A percentile compares a stretch with the other conserved stretches of the same genome.
Conservation (phyloP, 2,797 vertebrate genomes). For the Microtus agrestis region DNA sequence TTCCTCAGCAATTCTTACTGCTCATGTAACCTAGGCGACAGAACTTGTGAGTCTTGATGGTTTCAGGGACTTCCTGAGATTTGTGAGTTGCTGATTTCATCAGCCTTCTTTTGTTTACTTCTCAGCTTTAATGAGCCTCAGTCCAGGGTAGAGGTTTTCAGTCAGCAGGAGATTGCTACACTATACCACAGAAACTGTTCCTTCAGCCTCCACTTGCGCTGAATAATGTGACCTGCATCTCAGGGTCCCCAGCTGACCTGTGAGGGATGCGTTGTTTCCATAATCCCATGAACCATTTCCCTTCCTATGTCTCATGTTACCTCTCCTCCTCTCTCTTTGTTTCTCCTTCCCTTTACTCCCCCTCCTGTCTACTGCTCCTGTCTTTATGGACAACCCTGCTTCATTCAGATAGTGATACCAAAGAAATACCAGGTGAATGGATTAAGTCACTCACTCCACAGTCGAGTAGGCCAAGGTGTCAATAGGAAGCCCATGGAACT, state of each 20-base stretch:
- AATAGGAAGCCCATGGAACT: not conserved
- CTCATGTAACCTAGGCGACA: not conserved
- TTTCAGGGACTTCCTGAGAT: not conserved
- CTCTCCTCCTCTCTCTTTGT: not conserved
- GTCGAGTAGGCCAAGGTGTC: not conserved
- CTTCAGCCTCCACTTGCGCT: not conserved
- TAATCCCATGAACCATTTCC: not conserved
- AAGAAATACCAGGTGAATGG: not conserved
- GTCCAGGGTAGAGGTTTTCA: not conserved
- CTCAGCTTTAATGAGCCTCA: not conserved
- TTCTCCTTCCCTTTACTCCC: too few species aligned
- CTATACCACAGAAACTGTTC: not conserved
- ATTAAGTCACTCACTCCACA: not conserved
- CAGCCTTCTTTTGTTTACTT: not conserved
- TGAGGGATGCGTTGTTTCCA: not conserved
- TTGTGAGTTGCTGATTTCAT: not conserved
- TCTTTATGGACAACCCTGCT: not conserved
- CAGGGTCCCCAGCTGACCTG: not conserved
- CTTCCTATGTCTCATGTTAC: not conserved
- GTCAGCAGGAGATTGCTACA: not conserved
- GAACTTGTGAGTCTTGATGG: not conserved
- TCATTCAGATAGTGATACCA: not conserved
- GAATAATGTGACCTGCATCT: not conserved
- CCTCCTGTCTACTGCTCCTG: not conserved
- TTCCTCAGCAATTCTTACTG: not conserved